A percentile compares a stretch with the other conserved stretches of the same genome.
phyloP scores from a whole-genome alignment of 2,797 vertebrate genomes.

The Coracias cyanogaster region DNA sequence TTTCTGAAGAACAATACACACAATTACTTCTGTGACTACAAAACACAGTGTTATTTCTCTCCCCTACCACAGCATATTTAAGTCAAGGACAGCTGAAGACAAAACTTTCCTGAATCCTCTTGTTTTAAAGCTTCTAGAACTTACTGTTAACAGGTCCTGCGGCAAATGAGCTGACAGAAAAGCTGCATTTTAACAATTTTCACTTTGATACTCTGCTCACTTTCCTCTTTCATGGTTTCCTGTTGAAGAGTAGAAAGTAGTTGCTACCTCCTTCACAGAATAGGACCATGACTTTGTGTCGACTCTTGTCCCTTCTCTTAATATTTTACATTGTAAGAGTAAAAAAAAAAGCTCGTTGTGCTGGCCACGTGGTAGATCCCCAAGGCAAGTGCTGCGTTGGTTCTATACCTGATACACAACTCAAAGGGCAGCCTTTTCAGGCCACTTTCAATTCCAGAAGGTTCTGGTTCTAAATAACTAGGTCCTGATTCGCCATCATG shows the following conservation, averaged over 20 bases:
- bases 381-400: neutral
- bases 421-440: neutral
- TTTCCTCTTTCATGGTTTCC: constrained; percentile 5
- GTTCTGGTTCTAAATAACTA: neutral
- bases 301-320: neutral
- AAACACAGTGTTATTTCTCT: constrained; percentile 12
- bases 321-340: neutral
- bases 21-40: constrained; percentile 33
- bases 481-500: neutral
- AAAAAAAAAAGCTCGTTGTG: neutral
- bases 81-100: constrained; percentile 16
- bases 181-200: neutral
- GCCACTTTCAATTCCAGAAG: neutral
- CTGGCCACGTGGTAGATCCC: neutral
- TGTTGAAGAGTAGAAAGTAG: neutral
- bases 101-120: constrained; percentile 19
- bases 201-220: neutral
- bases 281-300: neutral
- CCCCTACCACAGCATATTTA: neutral
- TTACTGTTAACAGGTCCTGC: neutral
- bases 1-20: constrained; percentile 54
- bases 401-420: neutral
- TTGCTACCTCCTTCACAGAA: neutral
- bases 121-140: constrained; percentile 35
- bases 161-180: constrained; percentile 17